phyloP scores from a whole-genome alignment of 2,888 invertebrate species.

The Chaetogeoica ovagalla region DNA sequence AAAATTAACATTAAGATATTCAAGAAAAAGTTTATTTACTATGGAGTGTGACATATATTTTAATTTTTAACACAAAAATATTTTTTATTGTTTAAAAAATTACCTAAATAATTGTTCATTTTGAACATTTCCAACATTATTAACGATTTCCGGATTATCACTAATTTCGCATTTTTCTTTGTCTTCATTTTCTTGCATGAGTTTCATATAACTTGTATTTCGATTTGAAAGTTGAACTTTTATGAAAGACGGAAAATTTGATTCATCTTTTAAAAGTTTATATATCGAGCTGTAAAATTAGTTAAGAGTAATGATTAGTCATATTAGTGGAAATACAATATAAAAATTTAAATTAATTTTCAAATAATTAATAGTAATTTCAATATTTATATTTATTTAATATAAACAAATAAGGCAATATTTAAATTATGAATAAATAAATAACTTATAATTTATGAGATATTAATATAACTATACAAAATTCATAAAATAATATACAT shows the following conservation, averaged over 20 bases:
- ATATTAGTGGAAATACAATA: background rate
- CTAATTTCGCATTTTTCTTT: background rate
- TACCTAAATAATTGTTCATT: background rate
- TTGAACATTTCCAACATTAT: background rate
- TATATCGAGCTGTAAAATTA: background rate
- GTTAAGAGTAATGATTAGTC: background rate
- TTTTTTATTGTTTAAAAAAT: background rate
- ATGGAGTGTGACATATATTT: too few relatives aligned
- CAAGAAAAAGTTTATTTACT: too few relatives aligned
- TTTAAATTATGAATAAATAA: too few relatives aligned
- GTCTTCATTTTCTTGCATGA: background rate
- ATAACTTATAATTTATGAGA: too few relatives aligned
- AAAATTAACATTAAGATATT: too few relatives aligned
- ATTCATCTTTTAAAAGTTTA: slow-evolving; percentile 17
- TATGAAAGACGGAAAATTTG: slow-evolving; percentile 5
- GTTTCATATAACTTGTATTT: background rate
- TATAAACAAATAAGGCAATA: too few relatives aligned
- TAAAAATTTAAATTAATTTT: too few relatives aligned
- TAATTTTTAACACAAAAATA: background rate
- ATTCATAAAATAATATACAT: too few relatives aligned
- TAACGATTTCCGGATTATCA: background rate
- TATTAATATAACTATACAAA: too few relatives aligned
- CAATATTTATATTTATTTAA: too few relatives aligned
- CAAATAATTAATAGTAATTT: too few relatives aligned
- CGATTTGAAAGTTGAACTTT: background rate